A percentile compares a stretch with the other conserved stretches of the same genome.
These are phyloP conservation scores for Pristionchus fissidentatus DNA, from an alignment of 2,888 invertebrate genomes.

Conservation along the genomic window DNA sequence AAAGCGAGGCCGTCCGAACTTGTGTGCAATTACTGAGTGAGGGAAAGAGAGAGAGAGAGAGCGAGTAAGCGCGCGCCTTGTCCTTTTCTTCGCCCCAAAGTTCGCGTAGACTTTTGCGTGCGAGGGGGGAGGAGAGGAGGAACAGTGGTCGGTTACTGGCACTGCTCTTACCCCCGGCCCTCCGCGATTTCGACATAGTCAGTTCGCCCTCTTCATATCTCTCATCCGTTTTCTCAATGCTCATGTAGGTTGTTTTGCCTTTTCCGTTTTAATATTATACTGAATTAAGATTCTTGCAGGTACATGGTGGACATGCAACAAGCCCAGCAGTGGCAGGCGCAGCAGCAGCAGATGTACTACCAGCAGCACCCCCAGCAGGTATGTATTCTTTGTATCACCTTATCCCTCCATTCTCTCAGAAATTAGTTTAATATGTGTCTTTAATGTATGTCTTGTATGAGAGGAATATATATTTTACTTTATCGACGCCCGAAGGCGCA, in stretches of 20 bases:
- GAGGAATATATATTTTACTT: no score
- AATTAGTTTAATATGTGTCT: no score
- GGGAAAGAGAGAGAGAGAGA: neutral
- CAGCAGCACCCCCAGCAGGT: conserved; percentile 40
- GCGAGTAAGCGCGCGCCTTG: neutral
- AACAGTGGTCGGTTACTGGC: neutral
- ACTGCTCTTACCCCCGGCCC: no score
- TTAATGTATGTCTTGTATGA: no score
- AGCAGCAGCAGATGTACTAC: neutral
- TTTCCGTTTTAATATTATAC: neutral
- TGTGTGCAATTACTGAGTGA: conserved; percentile 3
- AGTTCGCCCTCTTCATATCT: neutral
- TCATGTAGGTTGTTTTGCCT: neutral
- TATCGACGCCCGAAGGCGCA: no score
- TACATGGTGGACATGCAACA: conserved; percentile 45
- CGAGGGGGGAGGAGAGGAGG: neutral
- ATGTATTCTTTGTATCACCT: no score
- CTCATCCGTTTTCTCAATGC: neutral
- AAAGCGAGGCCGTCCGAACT: neutral
- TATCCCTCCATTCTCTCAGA: no score
- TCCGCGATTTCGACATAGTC: neutral
- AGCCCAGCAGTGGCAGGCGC: neutral
- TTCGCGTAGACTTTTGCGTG: conserved; percentile 10
- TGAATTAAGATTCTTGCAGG: neutral
- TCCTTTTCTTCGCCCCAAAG: neutral